These are phyloP conservation scores for Phyllotis vaccarum DNA, from an alignment of 2,797 vertebrate species.

Conservation along the genomic window DNA sequence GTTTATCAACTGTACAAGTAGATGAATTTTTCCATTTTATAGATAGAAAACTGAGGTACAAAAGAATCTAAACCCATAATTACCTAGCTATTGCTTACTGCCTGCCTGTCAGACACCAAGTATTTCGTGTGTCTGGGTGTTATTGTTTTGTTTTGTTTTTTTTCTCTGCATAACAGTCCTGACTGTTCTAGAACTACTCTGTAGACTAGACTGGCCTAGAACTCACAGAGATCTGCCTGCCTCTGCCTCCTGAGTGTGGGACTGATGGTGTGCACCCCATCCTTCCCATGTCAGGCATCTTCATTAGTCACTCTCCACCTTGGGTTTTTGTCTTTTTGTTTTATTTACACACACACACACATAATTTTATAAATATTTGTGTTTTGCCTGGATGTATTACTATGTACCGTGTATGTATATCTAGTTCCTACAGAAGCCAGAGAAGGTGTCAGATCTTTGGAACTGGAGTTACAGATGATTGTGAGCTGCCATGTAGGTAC, in stretches of 20 bases:
- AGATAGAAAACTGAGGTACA: background rate
- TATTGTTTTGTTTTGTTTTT: too few species aligned
- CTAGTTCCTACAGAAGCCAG: background rate
- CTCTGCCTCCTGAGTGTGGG: too few species aligned
- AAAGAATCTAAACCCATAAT: background rate
- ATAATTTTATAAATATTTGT: background rate
- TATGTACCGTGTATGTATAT: background rate
- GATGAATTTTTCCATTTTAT: background rate
- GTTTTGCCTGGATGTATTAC: background rate
- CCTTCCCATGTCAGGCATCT: background rate
- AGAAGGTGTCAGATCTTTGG: background rate
- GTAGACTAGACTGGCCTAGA: too few species aligned
- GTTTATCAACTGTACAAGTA: background rate
- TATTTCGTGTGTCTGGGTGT: background rate
- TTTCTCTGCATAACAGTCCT: too few species aligned
- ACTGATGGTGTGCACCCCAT: too few species aligned
- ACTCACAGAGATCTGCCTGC: too few species aligned
- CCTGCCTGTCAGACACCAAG: fast-evolving
- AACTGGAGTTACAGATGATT: background rate
- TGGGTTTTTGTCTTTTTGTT: background rate
- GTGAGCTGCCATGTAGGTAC: background rate
- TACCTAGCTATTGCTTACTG: background rate
- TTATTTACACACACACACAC: background rate
- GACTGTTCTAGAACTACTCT: too few species aligned
- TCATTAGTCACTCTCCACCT: background rate